These are phyloP conservation scores for Cremastobaeus sp. DNA, from an alignment of 2,888 invertebrate genomes.

Conservation along the genomic window DNA sequence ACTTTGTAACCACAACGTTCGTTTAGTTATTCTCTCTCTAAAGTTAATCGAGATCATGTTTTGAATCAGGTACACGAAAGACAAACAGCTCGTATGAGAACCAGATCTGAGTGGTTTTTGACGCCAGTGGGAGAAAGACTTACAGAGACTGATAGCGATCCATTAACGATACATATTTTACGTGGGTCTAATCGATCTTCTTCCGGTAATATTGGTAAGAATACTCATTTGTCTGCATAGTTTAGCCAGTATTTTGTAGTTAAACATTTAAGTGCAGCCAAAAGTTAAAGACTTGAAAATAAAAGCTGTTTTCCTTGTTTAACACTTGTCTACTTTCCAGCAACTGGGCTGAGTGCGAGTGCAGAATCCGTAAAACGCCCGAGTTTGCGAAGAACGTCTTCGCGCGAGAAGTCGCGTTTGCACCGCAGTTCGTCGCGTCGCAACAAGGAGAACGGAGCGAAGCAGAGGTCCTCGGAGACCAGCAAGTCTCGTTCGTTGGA, in stretches of 20 bases:
- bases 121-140: conserved; percentile 82
- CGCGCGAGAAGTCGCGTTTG: conserved; percentile 79
- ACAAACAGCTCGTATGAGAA: conserved; percentile 97
- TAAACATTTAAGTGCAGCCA: too few species aligned
- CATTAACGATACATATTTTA: conserved; percentile 77
- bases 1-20: too few species aligned
- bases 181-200: conserved; percentile 80
- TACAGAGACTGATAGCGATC: conserved; percentile 79
- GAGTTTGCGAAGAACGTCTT: conserved; percentile 78
- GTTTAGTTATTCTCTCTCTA: conserved; percentile 22
- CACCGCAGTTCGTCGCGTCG: conserved; percentile 80
- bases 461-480: conserved; percentile 67
- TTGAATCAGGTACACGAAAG: conserved; percentile 90
- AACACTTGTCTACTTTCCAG: conserved; percentile 50
- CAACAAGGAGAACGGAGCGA: conserved; percentile 80
- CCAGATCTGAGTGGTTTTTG: conserved; percentile 98
- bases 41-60: conserved; percentile 43
- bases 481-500: conserved; percentile 73
- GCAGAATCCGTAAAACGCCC: conserved; percentile 77
- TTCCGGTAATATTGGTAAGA: conserved; percentile 81
- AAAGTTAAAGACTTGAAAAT: too few species aligned
- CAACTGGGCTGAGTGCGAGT: conserved; percentile 73
- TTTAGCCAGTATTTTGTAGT: conserved; percentile 1
- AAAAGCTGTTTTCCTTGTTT: too few species aligned
- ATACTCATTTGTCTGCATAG: neutral